Evolutionary conservation across 1,140 invertebrate species (phyloP).

Genomic region (Dendrolimus punctatus): DNA sequence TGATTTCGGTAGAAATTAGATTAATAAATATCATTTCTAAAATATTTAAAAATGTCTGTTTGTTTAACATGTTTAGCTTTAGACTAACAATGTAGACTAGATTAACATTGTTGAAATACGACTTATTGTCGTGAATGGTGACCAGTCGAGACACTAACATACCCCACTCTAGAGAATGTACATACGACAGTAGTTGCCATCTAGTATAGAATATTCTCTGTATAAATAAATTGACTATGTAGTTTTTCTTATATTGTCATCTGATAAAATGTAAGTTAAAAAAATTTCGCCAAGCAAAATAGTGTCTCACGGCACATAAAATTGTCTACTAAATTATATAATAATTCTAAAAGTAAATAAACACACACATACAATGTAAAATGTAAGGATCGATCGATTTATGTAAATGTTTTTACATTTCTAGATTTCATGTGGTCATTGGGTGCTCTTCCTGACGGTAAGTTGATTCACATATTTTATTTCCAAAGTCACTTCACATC

Average conservation of each 20-base stretch:
- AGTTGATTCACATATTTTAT: constrained; percentile 72
- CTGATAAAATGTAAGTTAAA: constrained; percentile 17
- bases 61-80: constrained; percentile 71
- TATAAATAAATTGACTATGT: constrained; percentile 38
- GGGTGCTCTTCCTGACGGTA: constrained; percentile 96
- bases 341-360: constrained; percentile 32
- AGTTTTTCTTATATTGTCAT: constrained; percentile 27
- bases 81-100: constrained; percentile 71
- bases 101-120: constrained; percentile 53
- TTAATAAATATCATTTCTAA: constrained; percentile 69
- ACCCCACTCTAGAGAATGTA: constrained; percentile 45
- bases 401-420: constrained; percentile 81
- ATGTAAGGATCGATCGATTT: constrained; percentile 68
- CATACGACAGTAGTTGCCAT: constrained; percentile 35
- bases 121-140: constrained; percentile 31
- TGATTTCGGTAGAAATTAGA: constrained; percentile 52
- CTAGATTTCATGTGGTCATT: constrained; percentile 98
- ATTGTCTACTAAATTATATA: constrained; percentile 23
- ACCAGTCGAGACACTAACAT: constrained; percentile 45
- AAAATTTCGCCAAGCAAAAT: constrained; percentile 66
- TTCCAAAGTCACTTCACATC: constrained; percentile 38
- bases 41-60: constrained; percentile 67
- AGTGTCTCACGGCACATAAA: constrained; percentile 61
- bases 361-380: constrained; percentile 46
- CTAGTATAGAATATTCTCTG: constrained; percentile 44